phyloP scores from a whole-genome alignment of 2,888 invertebrate species.

The Oxyteleia sp. region DNA sequence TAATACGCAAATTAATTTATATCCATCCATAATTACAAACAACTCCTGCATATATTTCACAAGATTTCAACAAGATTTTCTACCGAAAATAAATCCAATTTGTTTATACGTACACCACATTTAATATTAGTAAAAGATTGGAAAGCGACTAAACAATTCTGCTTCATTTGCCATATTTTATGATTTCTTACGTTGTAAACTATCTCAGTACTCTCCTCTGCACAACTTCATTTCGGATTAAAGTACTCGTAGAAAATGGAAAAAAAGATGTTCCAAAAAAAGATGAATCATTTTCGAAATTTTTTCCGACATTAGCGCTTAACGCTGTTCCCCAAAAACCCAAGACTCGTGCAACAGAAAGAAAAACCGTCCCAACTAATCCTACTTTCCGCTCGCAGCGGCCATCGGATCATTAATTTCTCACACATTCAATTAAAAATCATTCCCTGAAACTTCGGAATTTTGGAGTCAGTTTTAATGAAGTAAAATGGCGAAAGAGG shows the following conservation, averaged over 20 bases:
- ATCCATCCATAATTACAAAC: too few species aligned
- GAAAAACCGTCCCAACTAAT: constrained; percentile 12
- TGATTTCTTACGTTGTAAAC: background rate
- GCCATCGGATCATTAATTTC: constrained; percentile 47
- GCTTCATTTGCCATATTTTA: background rate
- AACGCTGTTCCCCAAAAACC: background rate
- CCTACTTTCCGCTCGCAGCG: constrained; percentile 1
- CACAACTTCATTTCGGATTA: background rate
- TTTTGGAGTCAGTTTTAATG: constrained; percentile 55
- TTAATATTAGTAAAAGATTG: background rate
- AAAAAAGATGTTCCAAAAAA: background rate
- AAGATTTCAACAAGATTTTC: too few species aligned
- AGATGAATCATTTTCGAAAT: background rate
- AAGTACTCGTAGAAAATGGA: background rate
- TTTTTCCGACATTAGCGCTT: background rate
- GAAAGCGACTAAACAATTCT: background rate
- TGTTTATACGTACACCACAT: background rate
- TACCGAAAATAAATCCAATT: too few species aligned
- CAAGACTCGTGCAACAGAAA: background rate
- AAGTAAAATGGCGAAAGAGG: constrained; percentile 62
- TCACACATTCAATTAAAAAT: constrained; percentile 60
- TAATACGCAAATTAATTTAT: too few species aligned
- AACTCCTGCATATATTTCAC: too few species aligned
- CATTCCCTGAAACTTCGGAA: constrained; percentile 40
- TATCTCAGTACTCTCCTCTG: background rate